Evolutionary conservation across 2,888 invertebrate genomes (phyloP).

Genomic region (Acleris literana): DNA sequence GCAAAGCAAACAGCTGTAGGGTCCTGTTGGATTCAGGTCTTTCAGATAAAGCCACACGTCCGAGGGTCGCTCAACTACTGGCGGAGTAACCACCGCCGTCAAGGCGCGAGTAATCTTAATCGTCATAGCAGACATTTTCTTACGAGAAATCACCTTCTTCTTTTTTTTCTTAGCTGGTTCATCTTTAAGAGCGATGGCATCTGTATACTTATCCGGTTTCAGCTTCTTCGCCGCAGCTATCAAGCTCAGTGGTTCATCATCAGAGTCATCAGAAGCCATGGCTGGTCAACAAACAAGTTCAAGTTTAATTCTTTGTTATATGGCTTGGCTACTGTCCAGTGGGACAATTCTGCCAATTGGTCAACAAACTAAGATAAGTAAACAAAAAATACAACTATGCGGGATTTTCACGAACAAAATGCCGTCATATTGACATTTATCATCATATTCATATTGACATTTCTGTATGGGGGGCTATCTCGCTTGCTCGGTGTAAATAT

Average conservation of each 20-base stretch:
- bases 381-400: slow-evolving; percentile 5
- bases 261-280: slow-evolving; percentile 71
- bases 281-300: too few species aligned
- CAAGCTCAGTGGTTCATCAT: slow-evolving; percentile 74
- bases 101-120: slow-evolving; percentile 48
- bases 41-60: slow-evolving; percentile 81
- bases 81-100: slow-evolving; percentile 42
- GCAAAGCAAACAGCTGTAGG: slow-evolving; percentile 76
- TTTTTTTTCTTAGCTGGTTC: slow-evolving; percentile 48
- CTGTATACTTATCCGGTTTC: slow-evolving; percentile 47
- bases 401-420: background rate
- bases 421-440: too few species aligned
- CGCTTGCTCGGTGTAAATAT: slow-evolving; percentile 5
- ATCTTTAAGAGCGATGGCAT: slow-evolving; percentile 37
- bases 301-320: too few species aligned
- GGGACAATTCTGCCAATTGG: too few species aligned
- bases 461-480: background rate
- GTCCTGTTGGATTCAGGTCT: slow-evolving; percentile 72
- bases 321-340: too few species aligned
- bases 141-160: slow-evolving; percentile 45
- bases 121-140: slow-evolving; percentile 46
- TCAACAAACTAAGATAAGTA: background rate
- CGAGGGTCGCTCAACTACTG: slow-evolving; percentile 64
- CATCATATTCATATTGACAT: too few species aligned
- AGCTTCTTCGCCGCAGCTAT: slow-evolving; percentile 66